phyloP scores from a whole-genome alignment of 2,113 vertebrate genomes.

The Polypterus bichir region DNA sequence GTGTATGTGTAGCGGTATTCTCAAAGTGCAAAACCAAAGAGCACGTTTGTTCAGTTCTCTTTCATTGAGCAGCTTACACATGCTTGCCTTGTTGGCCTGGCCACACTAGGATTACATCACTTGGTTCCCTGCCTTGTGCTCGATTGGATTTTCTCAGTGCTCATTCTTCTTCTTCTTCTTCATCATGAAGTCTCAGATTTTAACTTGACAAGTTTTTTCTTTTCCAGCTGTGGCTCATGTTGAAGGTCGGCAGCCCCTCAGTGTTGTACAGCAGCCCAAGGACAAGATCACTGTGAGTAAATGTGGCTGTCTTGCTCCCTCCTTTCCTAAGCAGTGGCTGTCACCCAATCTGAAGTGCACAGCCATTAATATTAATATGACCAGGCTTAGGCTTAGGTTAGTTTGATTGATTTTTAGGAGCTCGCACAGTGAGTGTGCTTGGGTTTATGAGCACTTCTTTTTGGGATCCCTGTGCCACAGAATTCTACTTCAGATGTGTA shows the following conservation, averaged over 20 bases:
- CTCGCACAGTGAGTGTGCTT: neutral
- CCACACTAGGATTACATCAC: no score
- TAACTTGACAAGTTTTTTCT: conserved; percentile 20
- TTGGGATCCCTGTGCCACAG: neutral
- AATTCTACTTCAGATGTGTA: no score
- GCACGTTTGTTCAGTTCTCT: neutral
- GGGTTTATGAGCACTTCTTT: neutral
- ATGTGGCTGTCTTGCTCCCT: conserved; percentile 3
- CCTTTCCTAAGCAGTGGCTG: neutral
- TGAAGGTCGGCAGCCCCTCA: conserved; percentile 72
- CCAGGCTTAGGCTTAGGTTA: neutral
- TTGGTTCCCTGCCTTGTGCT: neutral
- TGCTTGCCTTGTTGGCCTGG: neutral
- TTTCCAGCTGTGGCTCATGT: conserved; percentile 51
- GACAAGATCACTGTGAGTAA: conserved; percentile 84
- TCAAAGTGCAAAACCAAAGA: no score
- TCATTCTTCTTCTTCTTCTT: neutral
- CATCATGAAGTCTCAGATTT: neutral
- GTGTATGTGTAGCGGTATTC: no score
- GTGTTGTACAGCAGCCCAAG: conserved; percentile 75
- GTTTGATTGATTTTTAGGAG: neutral
- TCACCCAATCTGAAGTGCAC: neutral
- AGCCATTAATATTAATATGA: neutral
- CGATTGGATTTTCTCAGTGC: neutral
- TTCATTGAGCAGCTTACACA: neutral